Base-by-base conservation (phyloP, 2,888 invertebrate species). In the Blastobasis adustella region DNA sequence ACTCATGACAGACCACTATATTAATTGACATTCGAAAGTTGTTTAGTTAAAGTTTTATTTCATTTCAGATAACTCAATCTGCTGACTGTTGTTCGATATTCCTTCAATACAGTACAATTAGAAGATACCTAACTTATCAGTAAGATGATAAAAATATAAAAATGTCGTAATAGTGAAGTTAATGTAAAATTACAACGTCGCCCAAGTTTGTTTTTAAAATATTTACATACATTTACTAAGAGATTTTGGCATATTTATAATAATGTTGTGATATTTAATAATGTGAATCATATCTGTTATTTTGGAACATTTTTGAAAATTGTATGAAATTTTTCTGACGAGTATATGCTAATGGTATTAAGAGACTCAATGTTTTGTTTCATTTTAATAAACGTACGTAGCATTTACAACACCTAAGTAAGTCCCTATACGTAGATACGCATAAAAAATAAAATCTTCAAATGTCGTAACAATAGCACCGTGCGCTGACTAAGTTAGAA, bases 291-390 rank as follows among this genome's bases (percentile, higher is more conserved):
- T 78, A 73, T 69, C 77, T 82, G 81, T 81, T 79, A 79, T 79
- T 78, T 80, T 83, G 73, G 77, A 78, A 77, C 74, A 73, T 81
- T 78, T 87, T 83, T 77, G 72, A 79, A 76, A 75, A 74, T 71
- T 82, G 76, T 84, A 79, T 79, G 53, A 82, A 82, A 79, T 82
- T 80, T 86, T 85, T 85, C 80, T 69, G 79, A 82, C 71, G 76
- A 79, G 74, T 85, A 82, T 82, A 82, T 77, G 72, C 71, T 78
- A 67, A 73, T 75, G 52, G 49, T 75, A 75, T 73, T 73, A 76
- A 70, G 66, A 76, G 68, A 71, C 54, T 47, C 55, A 54, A 64
- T 63, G 63, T 75, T 70, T 71, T 59, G 65, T 67, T 60, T 49
- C n/a, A 49, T 36, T 51, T 37, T 23, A 10, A 9, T 44, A 23